These are phyloP conservation scores for Tamias sibiricus DNA, from an alignment of 2,113 vertebrate species.

Conservation along the genomic window DNA sequence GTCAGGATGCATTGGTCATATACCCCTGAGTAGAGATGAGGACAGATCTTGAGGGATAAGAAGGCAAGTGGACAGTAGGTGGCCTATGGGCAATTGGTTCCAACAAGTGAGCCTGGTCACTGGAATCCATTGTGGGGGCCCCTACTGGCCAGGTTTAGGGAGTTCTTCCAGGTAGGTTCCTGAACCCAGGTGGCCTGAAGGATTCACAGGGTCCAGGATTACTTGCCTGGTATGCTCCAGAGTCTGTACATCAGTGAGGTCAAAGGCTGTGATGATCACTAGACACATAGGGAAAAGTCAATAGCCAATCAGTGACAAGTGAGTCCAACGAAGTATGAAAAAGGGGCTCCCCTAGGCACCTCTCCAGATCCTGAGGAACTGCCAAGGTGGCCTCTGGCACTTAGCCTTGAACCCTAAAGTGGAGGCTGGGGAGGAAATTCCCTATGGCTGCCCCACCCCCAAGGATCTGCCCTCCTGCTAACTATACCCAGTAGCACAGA, in stretches of 20 bases:
- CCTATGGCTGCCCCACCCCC: background rate
- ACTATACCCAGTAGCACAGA: background rate
- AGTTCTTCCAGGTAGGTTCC: background rate
- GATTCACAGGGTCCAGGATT: background rate
- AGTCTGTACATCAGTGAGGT: constrained; percentile 89
- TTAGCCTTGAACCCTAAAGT: background rate
- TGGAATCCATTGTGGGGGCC: too few relatives aligned
- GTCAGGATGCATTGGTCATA: background rate
- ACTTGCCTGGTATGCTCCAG: constrained; percentile 93
- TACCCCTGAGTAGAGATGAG: background rate
- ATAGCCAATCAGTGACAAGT: background rate
- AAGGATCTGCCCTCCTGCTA: background rate
- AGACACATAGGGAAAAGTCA: background rate
- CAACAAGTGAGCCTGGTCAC: background rate
- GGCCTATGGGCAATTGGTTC: background rate
- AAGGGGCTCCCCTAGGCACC: background rate
- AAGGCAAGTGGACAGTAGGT: background rate
- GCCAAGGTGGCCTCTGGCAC: background rate
- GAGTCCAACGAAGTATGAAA: rapidly evolving
- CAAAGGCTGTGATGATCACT: constrained; percentile 90
- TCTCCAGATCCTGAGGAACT: background rate
- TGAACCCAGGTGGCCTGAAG: background rate
- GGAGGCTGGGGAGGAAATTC: background rate
- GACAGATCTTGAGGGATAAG: background rate
- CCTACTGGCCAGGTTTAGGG: background rate